Percentiles rank a stretch among this genome's conserved stretches.
Conservation (phyloP, 2,888 invertebrate genomes). For the Rotaria macrura region DNA sequence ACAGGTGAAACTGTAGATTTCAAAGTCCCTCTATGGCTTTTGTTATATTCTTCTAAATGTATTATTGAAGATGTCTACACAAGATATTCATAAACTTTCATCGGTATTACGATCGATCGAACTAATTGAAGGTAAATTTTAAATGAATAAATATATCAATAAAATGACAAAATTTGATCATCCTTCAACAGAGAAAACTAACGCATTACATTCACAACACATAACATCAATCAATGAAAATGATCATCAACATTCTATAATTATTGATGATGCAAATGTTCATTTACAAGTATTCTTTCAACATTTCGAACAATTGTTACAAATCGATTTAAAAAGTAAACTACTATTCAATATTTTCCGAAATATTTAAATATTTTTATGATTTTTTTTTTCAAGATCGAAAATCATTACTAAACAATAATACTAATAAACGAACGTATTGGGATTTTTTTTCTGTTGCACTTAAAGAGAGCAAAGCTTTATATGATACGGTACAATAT, state of each 20-base stretch:
- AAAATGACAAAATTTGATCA: no score
- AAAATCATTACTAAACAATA: background rate
- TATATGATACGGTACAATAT: background rate
- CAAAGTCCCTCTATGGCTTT: background rate
- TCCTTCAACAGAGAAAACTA: conserved; percentile 13
- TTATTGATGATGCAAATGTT: background rate
- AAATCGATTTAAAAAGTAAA: background rate
- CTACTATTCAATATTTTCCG: background rate
- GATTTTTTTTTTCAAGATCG: background rate
- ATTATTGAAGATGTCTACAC: background rate
- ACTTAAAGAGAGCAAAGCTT: conserved; percentile 2
- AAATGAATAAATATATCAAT: no score
- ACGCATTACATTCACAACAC: background rate
- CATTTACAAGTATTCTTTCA: background rate
- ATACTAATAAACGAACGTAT: background rate
- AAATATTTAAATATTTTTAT: background rate
- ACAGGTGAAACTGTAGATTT: background rate
- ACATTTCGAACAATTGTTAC: background rate
- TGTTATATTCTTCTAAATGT: background rate
- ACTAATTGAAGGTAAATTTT: background rate
- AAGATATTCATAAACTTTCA: conserved; percentile 12
- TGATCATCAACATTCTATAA: background rate
- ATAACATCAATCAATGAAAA: background rate
- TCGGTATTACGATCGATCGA: background rate
- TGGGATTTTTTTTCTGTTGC: background rate